Evolutionary conservation across 2,113 vertebrate species (phyloP), one percentile per base, ranked within the genome.

Genomic region (Cynopterus brachyotis): DNA sequence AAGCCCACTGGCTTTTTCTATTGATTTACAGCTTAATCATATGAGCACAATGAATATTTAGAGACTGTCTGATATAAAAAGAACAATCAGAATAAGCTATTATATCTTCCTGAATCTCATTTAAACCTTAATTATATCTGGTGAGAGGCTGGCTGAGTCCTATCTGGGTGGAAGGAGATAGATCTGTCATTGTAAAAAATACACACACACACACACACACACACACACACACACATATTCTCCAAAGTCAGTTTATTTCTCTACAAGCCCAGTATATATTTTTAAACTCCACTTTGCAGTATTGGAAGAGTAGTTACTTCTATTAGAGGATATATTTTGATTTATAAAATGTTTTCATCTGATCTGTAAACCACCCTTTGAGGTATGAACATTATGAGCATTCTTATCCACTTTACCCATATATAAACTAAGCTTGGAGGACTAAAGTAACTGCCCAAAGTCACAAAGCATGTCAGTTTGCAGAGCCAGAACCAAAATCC

Each of bases 41-140:
- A 96, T 94, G 98, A 98, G 97, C 83, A 96, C 88, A 97, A 98
- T 98, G 98, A 98, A 98, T 98, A 98, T 98, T 98, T 98, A 98
- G 97, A 97, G 96, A 97, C 97, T 96, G 57, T 93, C 97, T 90
- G 98, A 98, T 98, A 98, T 98, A 98, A 99, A 98, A 98, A 98
- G 98, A 98, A 98, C 97, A 98, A 98, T 98, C 98, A 98, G 98
- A 98, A 98, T 98, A 98, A 98, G 98, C 97, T 98, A 98, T 98
- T 98, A 98, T 98, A 96, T 97, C 98, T 98, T 97, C 97, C 97
- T 97, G 98, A 98, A 98, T 98, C 98, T 98, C 98, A 98, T 98
- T 98, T 98, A 98, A 98, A 98, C 98, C 97, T 95, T 98, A 98
- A 99, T 99, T 99, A 99, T 94, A 95, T 98, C 97, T 98, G 95